A percentile compares a stretch with the other conserved stretches of the same genome.
phyloP scores from a whole-genome alignment of 2,888 invertebrate genomes.

The Ichneumoninae sp. region DNA sequence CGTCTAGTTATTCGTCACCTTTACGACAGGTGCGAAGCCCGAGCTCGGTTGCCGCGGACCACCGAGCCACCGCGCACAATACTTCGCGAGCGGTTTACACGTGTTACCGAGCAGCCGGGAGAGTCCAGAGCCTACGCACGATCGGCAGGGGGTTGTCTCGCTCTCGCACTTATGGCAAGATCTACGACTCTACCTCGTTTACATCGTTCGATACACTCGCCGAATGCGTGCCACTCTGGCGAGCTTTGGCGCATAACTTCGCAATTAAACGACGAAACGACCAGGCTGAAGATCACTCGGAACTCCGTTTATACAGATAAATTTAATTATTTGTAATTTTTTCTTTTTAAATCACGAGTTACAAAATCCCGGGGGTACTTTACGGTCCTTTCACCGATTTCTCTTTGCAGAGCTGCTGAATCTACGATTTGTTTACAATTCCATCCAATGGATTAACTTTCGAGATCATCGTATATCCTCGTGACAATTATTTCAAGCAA shows the following conservation, averaged over 20 bases:
- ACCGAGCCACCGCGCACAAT: conserved; percentile 34
- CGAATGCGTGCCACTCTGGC: conserved; percentile 20
- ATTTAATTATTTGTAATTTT: not conserved
- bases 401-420: not conserved
- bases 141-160: conserved; percentile 76
- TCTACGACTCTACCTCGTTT: conserved; percentile 76
- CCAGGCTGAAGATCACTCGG: conserved; percentile 25
- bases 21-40: conserved; percentile 59
- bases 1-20: conserved; percentile 53
- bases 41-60: conserved; percentile 32
- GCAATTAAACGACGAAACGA: conserved; percentile 35
- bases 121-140: conserved; percentile 67
- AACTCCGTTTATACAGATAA: conserved; percentile 1
- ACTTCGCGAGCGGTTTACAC: conserved; percentile 53
- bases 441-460: not conserved
- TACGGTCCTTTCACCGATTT: conserved; percentile 3
- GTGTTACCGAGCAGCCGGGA: conserved; percentile 39
- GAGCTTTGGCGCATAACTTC: not conserved
- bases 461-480: not conserved
- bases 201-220: conserved; percentile 68
- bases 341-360: not conserved
- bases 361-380: not conserved
- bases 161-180: conserved; percentile 70
- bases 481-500: not conserved
- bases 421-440: not conserved